Base-by-base conservation (phyloP, 2,888 invertebrate species). In the Protophormia terraenovae region DNA sequence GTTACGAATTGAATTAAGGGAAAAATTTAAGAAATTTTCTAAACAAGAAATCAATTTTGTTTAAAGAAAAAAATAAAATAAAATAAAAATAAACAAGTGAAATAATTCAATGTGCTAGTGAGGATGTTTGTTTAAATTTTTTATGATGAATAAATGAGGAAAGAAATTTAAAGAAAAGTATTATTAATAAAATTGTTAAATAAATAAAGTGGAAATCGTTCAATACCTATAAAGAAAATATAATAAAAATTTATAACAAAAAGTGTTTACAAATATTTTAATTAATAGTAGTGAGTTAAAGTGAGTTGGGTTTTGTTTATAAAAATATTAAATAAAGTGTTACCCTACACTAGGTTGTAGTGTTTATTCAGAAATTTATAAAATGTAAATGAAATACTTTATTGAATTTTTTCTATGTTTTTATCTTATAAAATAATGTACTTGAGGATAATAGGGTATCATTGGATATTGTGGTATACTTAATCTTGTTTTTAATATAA, bases 51-150 rank as follows among this genome's bases (percentile, higher is more conserved):
- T 66, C 16, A 19, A 62, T 50, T 16, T 66, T 14, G 4, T 29
- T 53, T 32, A 55, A 80, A 66, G 3, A 7, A 35, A 66, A 27
- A 41, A 29, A n/a, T 35, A 35, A 35, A 4, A 16, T n/a, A 58
- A 29, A 32, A n/a, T 22, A 32, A 66, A 29, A 60, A 69, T 55
- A 77, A 66, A 66, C 38, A 66, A 45, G 53, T 27, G 10, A 60
- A 67, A 19, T 69, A 58, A 12, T 29, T 41, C 45, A 58, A 16
- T 32, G 14, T 45, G 41, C 6, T 24, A 12, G 38, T 14, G 10
- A 45, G 32, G 4, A 16, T 66, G 41, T 66, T 55, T 55, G 32
- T 19, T 24, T 73, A 6, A 19, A 8, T 47, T 50, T 27, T 62
- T 19, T 29, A 22, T 29, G 32, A 60, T 32, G 16, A 32, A 60